Percentiles rank a stretch among this genome's conserved stretches.
phyloP scores from a whole-genome alignment of 2,797 vertebrate genomes.

The Gallinago solitaria region DNA sequence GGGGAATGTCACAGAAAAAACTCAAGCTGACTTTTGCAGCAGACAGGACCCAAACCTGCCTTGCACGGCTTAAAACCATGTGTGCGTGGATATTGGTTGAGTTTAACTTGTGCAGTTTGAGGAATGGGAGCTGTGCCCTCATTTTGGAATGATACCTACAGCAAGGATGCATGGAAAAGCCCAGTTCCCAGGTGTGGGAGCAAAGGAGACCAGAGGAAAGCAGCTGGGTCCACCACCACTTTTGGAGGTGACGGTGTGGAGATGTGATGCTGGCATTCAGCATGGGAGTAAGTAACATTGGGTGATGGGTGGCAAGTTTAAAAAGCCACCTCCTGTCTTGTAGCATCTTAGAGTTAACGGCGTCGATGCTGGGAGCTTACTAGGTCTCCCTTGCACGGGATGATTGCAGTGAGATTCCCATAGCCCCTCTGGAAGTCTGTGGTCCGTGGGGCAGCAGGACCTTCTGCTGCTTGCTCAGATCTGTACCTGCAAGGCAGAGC shows the following conservation, averaged over 20 bases:
- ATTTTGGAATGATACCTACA: neutral
- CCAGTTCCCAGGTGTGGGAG: neutral
- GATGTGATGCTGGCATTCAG: neutral
- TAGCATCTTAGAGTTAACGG: neutral
- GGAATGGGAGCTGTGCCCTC: neutral
- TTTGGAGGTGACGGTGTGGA: neutral
- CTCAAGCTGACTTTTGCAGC: neutral
- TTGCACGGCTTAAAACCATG: fast-evolving
- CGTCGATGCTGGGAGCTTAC: neutral
- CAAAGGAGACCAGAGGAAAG: neutral
- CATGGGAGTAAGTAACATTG: too few relatives aligned
- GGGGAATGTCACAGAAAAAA: neutral
- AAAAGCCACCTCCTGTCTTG: neutral
- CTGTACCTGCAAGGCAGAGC: fast-evolving
- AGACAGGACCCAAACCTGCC: neutral
- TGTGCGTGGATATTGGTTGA: fast-evolving
- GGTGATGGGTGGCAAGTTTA: neutral
- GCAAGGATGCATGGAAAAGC: neutral
- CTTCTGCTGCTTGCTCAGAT: neutral
- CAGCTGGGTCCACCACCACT: neutral
- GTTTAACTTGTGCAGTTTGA: neutral
- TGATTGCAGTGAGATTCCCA: fast-evolving
- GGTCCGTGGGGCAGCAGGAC: fast-evolving
- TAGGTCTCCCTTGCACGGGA: neutral
- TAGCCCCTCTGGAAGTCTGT: neutral